These are phyloP conservation scores for Pachyseris speciosa DNA, from an alignment of 64 coral and sea anemone genomes.

Conservation along the genomic window DNA sequence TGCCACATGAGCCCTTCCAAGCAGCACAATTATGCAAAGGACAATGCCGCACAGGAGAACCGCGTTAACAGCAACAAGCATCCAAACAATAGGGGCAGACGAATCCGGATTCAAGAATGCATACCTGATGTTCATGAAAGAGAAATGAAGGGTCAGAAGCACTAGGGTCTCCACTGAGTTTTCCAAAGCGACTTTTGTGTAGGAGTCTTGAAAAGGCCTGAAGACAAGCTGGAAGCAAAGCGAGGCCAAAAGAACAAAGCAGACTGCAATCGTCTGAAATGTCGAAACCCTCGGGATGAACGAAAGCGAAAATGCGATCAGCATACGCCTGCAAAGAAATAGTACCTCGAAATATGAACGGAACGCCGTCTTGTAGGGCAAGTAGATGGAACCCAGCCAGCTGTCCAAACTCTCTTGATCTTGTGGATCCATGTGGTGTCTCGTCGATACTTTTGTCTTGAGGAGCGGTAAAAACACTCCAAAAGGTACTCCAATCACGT, in stretches of 20 bases:
- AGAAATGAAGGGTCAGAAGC: constrained; percentile 29
- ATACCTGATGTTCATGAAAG: constrained; percentile 35
- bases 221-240: constrained; percentile 44
- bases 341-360: constrained; percentile 60
- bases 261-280: constrained; percentile 46
- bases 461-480: constrained; percentile 60
- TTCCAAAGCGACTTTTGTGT: neutral
- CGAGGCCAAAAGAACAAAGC: constrained; percentile 17
- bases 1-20: too few species aligned
- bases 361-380: constrained; percentile 63
- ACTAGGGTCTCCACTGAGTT: constrained; percentile 22
- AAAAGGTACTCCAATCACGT: constrained; percentile 65
- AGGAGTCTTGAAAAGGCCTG: constrained; percentile 9
- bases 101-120: neutral
- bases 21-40: constrained; percentile 33
- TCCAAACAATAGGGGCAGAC: constrained; percentile 23
- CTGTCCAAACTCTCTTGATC: constrained; percentile 51
- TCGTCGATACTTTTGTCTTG: neutral
- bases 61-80: neutral
- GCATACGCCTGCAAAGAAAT: constrained; percentile 43
- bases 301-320: constrained; percentile 46
- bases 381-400: constrained; percentile 67
- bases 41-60: neutral
- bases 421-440: neutral
- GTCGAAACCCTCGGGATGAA: constrained; percentile 22